Conservation (phyloP, 2,113 vertebrate genomes). For the Protobothrops flavoviridis region DNA sequence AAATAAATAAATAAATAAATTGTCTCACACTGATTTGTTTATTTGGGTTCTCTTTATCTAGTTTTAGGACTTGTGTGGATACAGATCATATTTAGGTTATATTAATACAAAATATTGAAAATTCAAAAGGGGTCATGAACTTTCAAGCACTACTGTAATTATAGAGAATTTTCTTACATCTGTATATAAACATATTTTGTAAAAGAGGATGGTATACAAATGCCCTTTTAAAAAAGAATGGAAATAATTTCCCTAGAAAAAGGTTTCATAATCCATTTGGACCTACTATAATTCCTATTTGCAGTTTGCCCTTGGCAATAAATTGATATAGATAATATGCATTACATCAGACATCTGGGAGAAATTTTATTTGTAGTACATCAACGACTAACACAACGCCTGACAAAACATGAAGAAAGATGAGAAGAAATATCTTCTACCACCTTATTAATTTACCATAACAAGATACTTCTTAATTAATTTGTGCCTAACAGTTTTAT, state of each 20-base stretch:
- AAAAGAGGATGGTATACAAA: not conserved
- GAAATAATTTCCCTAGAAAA: not conserved
- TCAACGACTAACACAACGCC: constrained; percentile 44
- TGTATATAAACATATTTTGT: not conserved
- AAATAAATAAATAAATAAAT: not conserved
- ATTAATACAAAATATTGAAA: not conserved
- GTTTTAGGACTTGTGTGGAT: not conserved
- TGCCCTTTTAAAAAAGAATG: not conserved
- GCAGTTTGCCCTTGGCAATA: constrained; percentile 25
- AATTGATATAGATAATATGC: constrained; percentile 27
- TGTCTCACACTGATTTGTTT: not conserved
- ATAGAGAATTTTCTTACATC: not conserved
- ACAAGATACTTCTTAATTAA: constrained; percentile 72
- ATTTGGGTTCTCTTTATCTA: not conserved
- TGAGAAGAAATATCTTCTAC: constrained; percentile 60
- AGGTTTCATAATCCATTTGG: constrained; percentile 20
- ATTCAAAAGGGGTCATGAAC: not conserved
- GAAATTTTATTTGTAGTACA: constrained; percentile 50
- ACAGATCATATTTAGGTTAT: not conserved
- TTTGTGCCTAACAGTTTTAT: constrained; percentile 71
- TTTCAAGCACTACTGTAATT: not conserved
- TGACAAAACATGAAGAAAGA: constrained; percentile 36
- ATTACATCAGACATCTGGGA: constrained; percentile 13
- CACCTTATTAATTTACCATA: constrained; percentile 69
- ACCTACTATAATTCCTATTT: not conserved